Base-by-base conservation (phyloP, 2,113 vertebrate species). In the Anser brachyrhynchus region DNA sequence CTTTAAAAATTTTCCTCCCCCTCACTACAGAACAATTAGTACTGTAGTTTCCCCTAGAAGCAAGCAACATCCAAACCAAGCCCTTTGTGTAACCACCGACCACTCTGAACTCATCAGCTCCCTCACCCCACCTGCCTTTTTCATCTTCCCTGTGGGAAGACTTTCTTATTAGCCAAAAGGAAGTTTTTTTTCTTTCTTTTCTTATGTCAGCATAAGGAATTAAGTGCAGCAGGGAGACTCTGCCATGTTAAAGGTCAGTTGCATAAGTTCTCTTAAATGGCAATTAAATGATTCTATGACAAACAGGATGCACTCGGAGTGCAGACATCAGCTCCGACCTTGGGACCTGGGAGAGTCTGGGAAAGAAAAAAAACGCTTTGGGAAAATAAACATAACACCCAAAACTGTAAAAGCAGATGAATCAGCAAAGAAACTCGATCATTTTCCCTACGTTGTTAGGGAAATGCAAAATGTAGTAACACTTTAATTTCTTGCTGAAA, bases 301-400 rank as follows among this genome's bases (percentile, higher is more conserved):
- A 94, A 97, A 97, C 94, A 95, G 96, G 97, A 98, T 95, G 92
- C 89, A 83, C 94, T 97, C 4, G 9, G 92, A 97, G 79, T 80
- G 90, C 95, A 95, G 93, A 92, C 96, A 97, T 97, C 95, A 85
- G 61, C 95, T 96, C 86, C 87, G 95, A 97, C 94, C 95, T 92
- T 94, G 94, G 89, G 94, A 97, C 93, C 96, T 97, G 97, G 96
- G 96, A 98, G 96, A 97, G 97, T 96, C 97, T 98, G 97, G 96
- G 97, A 97, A 98, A 96, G 94, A 96, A 95, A 96, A 91, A 84
- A 65, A 46, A 22, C 4, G 3, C 90, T 93, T 97, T 97, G 85
- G 95, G 97, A 97, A 97, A 96, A 96, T 52, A 85, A 97, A 96
- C 57, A 70, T 94, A 97, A 95, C 89, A 92, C 94, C 97, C 93